Base-by-base conservation (phyloP, 2,888 invertebrate species). In the Perdita meconis region DNA sequence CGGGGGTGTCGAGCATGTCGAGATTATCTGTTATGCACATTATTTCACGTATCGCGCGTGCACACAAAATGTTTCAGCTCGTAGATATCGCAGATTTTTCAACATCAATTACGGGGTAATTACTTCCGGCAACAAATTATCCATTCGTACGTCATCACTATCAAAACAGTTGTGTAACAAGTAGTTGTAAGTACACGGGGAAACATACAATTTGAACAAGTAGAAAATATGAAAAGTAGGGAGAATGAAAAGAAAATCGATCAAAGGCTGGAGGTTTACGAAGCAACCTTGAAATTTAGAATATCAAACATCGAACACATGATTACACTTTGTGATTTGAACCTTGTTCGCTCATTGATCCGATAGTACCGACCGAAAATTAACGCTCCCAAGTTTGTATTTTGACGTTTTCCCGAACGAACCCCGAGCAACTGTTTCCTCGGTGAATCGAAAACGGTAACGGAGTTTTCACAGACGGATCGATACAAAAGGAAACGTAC, bases 51-150 rank as follows among this genome's bases (percentile, higher is more conserved):
- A n/a, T 53, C 38, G 59, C 24, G 69, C 55, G 69, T 70, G 61
- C 76, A 76, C 70, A 79, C 81, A 56, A 71, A 83, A 64, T 73
- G 56, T 77, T 84, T 69, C 24, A 68, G 68, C 66, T 74, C 56
- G 51, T 80, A 64, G 53, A 73, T 63, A 38, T 12, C 34, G 64
- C 24, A 60, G 64, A n/a, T 55, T 50, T 51, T 30, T 67, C 63
- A 16, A 42, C 71, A 51, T 70, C 63, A 59, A 64, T 59, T 59
- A 47, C 36, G 47, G 70, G 68, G 77, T 77, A 71, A 84, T 71
- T 69, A 73, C 60, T 74, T 79, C 78, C 77, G 73, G 63, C 8
- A 19, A 47, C n/a, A 13, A 40, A 60, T 59, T 51, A 66, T 38
- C 30, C 19, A 53, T 66, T 51, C 12, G 19, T 47, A 40, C 59